phyloP scores from a whole-genome alignment of 2,888 invertebrate species.

The Lymantria monacha region DNA sequence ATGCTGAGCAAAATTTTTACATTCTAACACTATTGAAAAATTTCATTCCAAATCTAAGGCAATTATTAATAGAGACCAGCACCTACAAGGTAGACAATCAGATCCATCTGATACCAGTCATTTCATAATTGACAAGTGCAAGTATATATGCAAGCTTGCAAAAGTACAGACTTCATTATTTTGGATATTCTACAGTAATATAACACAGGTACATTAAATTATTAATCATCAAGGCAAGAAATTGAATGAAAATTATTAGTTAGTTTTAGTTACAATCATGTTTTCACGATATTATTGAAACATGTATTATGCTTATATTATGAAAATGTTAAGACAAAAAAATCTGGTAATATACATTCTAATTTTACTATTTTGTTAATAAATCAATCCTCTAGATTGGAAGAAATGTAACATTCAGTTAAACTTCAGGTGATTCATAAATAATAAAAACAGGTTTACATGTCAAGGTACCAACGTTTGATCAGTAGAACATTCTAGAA shows the following conservation, averaged over 20 bases:
- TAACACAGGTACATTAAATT: constrained; percentile 33
- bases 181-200: constrained; percentile 17
- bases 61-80: constrained; percentile 35
- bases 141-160: constrained; percentile 14
- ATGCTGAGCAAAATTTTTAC: constrained; percentile 39
- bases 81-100: constrained; percentile 45
- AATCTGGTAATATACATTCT: background rate
- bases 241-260: constrained; percentile 13
- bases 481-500: too few species aligned
- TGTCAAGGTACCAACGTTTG: too few species aligned
- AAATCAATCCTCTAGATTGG: too few species aligned
- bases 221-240: constrained; percentile 31
- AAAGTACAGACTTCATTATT: constrained; percentile 12
- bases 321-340: constrained; percentile 16
- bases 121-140: constrained; percentile 35
- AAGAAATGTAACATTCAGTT: too few species aligned
- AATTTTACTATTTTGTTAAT: too few species aligned
- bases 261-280: constrained; percentile 7
- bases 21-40: constrained; percentile 20
- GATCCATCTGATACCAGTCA: constrained; percentile 33
- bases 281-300: constrained; percentile 17
- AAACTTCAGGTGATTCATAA: too few species aligned
- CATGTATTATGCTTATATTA: constrained; percentile 45
- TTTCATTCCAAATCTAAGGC: constrained; percentile 26
- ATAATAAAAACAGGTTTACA: too few species aligned